phyloP scores from a whole-genome alignment of 2,888 invertebrate species.

The Hemaris fuciformis region DNA sequence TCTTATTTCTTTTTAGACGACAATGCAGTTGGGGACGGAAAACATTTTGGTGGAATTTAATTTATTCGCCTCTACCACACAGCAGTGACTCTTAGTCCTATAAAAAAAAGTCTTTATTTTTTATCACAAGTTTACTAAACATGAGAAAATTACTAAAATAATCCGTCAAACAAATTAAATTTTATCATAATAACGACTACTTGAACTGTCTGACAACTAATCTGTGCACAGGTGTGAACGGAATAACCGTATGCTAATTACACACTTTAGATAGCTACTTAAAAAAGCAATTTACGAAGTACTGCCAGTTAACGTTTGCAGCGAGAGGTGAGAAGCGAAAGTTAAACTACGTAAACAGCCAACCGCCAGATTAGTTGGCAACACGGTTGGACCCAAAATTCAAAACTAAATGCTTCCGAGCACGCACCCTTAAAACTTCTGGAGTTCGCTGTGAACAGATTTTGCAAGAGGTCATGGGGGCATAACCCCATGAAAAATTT shows the following conservation, averaged over 20 bases:
- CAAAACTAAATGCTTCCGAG: constrained; percentile 1
- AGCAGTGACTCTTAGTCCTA: too few relatives aligned
- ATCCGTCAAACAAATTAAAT: too few relatives aligned
- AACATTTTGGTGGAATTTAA: too few relatives aligned
- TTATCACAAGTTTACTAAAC: too few relatives aligned
- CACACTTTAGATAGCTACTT: not conserved
- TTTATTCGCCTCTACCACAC: too few relatives aligned
- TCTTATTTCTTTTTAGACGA: too few relatives aligned
- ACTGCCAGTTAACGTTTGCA: not conserved
- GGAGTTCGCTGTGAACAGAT: not conserved
- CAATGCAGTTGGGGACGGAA: too few relatives aligned
- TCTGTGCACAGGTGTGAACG: not conserved
- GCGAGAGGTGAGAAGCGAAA: constrained; percentile 5
- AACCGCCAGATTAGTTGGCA: not conserved
- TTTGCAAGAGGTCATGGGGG: not conserved
- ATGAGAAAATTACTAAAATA: too few relatives aligned
- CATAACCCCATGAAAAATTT: not conserved
- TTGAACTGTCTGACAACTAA: not conserved
- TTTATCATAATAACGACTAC: not conserved
- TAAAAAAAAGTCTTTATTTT: too few relatives aligned
- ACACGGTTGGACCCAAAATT: constrained; percentile 1
- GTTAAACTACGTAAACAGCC: constrained; percentile 3
- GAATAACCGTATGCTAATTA: not conserved
- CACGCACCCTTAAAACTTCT: constrained; percentile 7
- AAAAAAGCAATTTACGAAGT: not conserved